phyloP scores from a whole-genome alignment of 30 jellyfish, hydroid and myxozoan species.

The Hydractinia echinata region DNA sequence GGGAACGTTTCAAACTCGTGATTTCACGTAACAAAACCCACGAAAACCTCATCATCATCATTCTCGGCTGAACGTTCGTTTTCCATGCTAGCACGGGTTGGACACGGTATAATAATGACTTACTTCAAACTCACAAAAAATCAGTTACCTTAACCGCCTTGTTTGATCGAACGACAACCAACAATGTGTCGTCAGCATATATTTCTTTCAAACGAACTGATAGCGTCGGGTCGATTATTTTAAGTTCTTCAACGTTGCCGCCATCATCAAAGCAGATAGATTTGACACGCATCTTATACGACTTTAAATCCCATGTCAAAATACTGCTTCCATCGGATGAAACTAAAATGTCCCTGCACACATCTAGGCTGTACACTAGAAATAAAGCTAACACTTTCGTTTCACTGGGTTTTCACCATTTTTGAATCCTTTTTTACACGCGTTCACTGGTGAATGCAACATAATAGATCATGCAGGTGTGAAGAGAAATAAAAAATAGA shows the following conservation, averaged over 20 bases:
- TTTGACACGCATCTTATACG: background rate
- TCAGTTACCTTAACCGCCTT: slow-evolving; percentile 22
- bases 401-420: no score
- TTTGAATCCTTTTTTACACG: no score
- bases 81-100: no score
- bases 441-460: no score
- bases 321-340: slow-evolving; percentile 32
- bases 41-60: no score
- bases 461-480: no score
- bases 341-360: slow-evolving; percentile 23
- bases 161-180: slow-evolving; percentile 15
- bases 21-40: no score
- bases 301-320: slow-evolving; percentile 25
- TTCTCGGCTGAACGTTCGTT: no score
- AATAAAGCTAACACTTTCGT: background rate
- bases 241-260: slow-evolving; percentile 20
- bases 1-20: no score
- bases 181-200: slow-evolving; percentile 5
- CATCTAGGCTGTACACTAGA: slow-evolving; percentile 38
- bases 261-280: slow-evolving; percentile 22
- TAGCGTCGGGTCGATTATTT: slow-evolving; percentile 6
- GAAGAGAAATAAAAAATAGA: no score
- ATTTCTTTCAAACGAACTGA: background rate
- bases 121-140: background rate
- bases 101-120: no score